Evolutionary conservation across 2,888 invertebrate genomes (phyloP).

Genomic region (Eupithecia subfuscata): DNA sequence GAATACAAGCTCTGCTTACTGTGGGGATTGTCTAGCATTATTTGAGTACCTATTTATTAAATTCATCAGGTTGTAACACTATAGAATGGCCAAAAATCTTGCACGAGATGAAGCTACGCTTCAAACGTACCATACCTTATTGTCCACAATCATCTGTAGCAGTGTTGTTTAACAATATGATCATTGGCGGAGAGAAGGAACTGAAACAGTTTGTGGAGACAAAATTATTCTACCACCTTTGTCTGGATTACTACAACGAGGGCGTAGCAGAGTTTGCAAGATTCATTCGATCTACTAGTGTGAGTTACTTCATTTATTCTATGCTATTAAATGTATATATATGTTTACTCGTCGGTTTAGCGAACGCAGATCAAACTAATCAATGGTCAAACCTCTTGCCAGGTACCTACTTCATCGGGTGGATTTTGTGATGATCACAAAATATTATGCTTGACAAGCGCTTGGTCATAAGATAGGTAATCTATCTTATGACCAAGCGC

Average conservation of each 20-base stretch:
- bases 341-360: no score
- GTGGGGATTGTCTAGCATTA: not conserved
- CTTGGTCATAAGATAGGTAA: no score
- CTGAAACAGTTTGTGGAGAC: constrained; percentile 72
- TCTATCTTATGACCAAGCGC: no score
- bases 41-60: not conserved
- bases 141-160: constrained; percentile 73
- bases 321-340: no score
- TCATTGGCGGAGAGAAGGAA: constrained; percentile 81
- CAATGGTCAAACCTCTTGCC: no score
- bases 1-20: not conserved
- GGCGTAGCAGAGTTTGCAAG: constrained; percentile 70
- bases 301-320: constrained; percentile 49
- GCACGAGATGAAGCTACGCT: constrained; percentile 66
- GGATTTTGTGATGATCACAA: no score
- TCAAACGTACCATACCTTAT: constrained; percentile 78
- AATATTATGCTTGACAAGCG: no score
- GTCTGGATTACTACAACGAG: constrained; percentile 74
- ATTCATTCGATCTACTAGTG: constrained; percentile 72
- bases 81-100: constrained; percentile 73
- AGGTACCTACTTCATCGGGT: no score
- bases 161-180: constrained; percentile 76
- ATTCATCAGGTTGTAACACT: constrained; percentile 61
- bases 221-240: constrained; percentile 73
- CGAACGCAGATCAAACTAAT: no score